Evolutionary conservation across 2,888 invertebrate genomes (phyloP).

Genomic region (Chaitophorus viminalis): DNA sequence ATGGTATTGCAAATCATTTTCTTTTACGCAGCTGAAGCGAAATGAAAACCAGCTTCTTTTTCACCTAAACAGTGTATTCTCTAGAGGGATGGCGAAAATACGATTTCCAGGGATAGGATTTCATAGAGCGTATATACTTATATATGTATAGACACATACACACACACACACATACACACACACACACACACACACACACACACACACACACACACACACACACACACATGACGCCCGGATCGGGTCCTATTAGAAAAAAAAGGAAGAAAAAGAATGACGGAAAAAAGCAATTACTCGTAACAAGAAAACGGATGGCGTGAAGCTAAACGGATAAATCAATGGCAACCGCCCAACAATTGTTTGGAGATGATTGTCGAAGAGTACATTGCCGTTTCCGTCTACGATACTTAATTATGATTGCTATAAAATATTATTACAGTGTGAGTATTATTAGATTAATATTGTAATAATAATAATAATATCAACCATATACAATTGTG

Average conservation of each 20-base stretch:
- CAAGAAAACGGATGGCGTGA: constrained; percentile 56
- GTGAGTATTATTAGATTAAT: not conserved
- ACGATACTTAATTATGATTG: not conserved
- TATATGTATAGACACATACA: too few species aligned
- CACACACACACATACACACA: too few species aligned
- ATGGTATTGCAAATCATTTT: constrained; percentile 55
- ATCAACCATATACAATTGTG: too few species aligned
- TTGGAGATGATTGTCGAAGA: constrained; percentile 37
- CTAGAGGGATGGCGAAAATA: constrained; percentile 37
- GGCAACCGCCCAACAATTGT: constrained; percentile 54
- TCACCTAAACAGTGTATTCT: constrained; percentile 58
- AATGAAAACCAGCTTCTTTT: constrained; percentile 57
- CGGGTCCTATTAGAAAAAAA: constrained; percentile 57
- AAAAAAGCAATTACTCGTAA: constrained; percentile 61
- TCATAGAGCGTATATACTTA: not conserved
- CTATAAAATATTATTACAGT: too few species aligned
- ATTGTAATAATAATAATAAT: not conserved
- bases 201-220: too few species aligned
- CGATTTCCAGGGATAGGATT: constrained; percentile 50
- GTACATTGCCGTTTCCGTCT: not conserved
- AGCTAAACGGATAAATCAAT: constrained; percentile 60
- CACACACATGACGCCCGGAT: not conserved
- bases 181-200: not conserved
- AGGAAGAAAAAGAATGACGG: constrained; percentile 7
- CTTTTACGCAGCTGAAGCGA: constrained; percentile 46